Evolutionary conservation across 1,140 invertebrate species (phyloP), one percentile per base, ranked within the genome.

Genomic region (Drosophila sp.): DNA sequence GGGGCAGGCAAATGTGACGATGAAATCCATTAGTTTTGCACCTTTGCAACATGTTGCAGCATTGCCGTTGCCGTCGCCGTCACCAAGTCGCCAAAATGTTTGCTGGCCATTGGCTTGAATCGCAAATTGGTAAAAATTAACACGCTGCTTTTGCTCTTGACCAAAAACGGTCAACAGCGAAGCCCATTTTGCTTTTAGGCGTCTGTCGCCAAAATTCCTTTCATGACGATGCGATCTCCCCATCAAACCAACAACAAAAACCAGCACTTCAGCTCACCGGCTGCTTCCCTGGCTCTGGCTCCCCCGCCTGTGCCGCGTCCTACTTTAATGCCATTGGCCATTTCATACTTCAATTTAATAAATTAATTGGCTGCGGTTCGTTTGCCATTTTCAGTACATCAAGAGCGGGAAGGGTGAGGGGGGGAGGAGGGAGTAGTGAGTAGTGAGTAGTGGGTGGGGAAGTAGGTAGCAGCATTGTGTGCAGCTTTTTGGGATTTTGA

Each of bases 341-440:
- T 54, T 56, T 82, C 84, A 91, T 91, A 89, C 89, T 86, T 91
- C 89, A 91, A 91, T 91, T 91, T 91, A 91, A 91, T 91, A 91
- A 91, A 91, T 91, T 91, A 91, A 91, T 91, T 91, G 89, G 89
- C 89, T 91, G 81, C 89, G 83, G 72, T 73, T 84, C 65, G 79
- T 63, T 58, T 70, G 40, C 41, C 64, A 58, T 62, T 74, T 67
- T 53, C 40, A 29, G 45, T 25, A 6, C 29, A 36, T 1, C 16
- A 25, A n/a, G 11, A 40, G 36, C 2, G 13, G 8, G 0, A 0
- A 38, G 29, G 18, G n/a, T 8, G 32, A 34, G 25, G 73, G 36
- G 7, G 40, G 40, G 61, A 32, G 67, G 36, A 13, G 9, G 0
- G n/a, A n/a, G n/a, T n/a, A n/a, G n/a, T n/a, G n/a, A n/a, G n/a